Base-by-base conservation (phyloP, 2,797 vertebrate genomes). In the Pangasius macronema region DNA sequence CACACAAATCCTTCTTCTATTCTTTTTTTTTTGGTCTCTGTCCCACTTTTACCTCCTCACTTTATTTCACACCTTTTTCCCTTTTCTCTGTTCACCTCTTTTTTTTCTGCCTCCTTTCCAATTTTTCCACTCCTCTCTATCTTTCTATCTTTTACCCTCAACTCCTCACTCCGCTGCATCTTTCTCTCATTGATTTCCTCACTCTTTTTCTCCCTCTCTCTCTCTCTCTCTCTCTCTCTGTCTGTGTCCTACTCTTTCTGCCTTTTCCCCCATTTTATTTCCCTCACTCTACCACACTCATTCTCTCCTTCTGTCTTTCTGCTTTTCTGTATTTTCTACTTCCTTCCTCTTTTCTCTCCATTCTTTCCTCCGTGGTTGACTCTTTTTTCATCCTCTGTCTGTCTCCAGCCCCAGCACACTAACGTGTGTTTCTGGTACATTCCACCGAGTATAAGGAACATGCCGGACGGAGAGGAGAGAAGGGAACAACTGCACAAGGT, bases 401-500 rank as follows among this genome's bases (percentile, higher is more conserved):
- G 27, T 91, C 89, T 92, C 42, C 93, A 99, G 99, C 99, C 98
- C 3, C 97, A 99, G 91, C 98, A 99, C 92, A 99, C 99, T 90
- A 99, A 99, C 1, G 98, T 99, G 87, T 99, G 98, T 86, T 99
- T 99, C 94, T 99, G 99, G 99, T 99, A 98, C 91, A 94, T 99
- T 93, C 99, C 99, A 0, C 98, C 97, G 90, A 98, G 97, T 93
- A 94, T 99, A 92, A 96, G 98, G 91, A 96, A 96, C 27, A 94
- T 98, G 95, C 96, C 97, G 0, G 95, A 97, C 0, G 94, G 96
- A 22, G 96, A 97, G 0, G 98, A 99, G 90, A 94, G 95, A 85
- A 94, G 94, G 91, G 97, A 99, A 93, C 97, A 97, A 80, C 95
- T 99, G 57, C 97, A 99, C 90, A 97, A 95, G 96, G 98, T 99